Evolutionary conservation across 2,113 vertebrate species (phyloP).

Genomic region (Cettia cetti): DNA sequence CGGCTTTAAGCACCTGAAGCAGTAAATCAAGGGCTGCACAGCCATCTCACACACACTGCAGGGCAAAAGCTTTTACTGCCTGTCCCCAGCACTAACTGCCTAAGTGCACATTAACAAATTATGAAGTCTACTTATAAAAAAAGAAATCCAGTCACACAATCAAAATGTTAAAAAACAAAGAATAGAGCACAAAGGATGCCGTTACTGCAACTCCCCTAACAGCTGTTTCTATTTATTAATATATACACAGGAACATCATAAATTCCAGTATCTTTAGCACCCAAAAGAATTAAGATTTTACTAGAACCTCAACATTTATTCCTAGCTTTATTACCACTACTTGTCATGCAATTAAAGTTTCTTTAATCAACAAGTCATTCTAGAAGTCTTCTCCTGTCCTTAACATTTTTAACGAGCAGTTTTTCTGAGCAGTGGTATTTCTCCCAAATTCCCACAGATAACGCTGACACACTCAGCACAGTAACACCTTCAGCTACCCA

Average conservation of each 20-base stretch:
- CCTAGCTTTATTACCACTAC: neutral
- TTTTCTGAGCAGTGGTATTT: neutral
- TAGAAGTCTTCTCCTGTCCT: neutral
- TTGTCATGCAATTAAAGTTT: neutral
- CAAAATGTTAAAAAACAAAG: neutral
- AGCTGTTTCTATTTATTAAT: neutral
- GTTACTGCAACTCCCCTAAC: neutral
- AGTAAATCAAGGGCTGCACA: neutral
- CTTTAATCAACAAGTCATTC: neutral
- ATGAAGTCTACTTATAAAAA: neutral
- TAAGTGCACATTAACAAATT: neutral
- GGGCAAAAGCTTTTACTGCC: neutral
- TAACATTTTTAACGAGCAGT: neutral
- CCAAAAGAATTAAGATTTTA: neutral
- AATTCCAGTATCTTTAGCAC: neutral
- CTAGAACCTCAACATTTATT: neutral
- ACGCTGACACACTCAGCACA: neutral
- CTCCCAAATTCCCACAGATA: neutral
- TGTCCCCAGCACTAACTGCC: neutral
- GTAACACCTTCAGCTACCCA: neutral
- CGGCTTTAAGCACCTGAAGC: neutral
- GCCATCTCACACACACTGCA: neutral
- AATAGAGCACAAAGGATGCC: neutral
- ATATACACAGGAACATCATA: neutral
- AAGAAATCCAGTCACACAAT: neutral